Evolutionary conservation across 2,113 vertebrate species (phyloP).

Genomic region (Halichoeres trimaculatus): DNA sequence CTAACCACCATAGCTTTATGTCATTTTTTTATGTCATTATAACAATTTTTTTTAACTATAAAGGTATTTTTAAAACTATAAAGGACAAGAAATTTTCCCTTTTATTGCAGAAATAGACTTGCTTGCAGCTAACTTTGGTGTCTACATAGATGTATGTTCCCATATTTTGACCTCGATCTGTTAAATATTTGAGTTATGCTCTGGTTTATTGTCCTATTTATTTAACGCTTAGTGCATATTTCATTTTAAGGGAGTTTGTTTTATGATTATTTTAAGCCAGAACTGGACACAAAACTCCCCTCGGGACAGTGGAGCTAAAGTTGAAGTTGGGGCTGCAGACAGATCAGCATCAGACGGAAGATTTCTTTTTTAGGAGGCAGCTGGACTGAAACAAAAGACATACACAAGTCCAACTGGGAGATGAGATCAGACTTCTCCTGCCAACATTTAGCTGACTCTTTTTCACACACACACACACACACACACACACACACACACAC

Average conservation of each 20-base stretch:
- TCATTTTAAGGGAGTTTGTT: conserved; percentile 19
- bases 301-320: conserved; percentile 1
- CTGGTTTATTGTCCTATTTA: conserved; percentile 5
- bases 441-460: conserved; percentile 16
- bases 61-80: too few relatives aligned
- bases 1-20: too few relatives aligned
- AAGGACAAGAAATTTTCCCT: too few relatives aligned
- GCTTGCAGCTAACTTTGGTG: too few relatives aligned
- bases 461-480: conserved; percentile 18
- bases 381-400: not conserved
- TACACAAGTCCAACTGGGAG: not conserved
- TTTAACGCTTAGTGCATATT: not conserved
- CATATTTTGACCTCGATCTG: conserved; percentile 12
- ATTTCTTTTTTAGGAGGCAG: conserved; percentile 2
- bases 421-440: conserved; percentile 18
- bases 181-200: conserved; percentile 8
- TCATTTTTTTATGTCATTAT: too few relatives aligned
- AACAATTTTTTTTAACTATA: too few relatives aligned
- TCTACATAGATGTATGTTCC: not conserved
- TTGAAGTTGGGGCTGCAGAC: conserved; percentile 30
- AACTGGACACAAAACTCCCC: not conserved
- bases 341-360: conserved; percentile 23
- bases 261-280: conserved; percentile 27
- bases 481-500: too few relatives aligned
- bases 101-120: too few relatives aligned